These are phyloP conservation scores for Oryzias woworae DNA, from an alignment of 2,113 vertebrate genomes.

Conservation along the genomic window DNA sequence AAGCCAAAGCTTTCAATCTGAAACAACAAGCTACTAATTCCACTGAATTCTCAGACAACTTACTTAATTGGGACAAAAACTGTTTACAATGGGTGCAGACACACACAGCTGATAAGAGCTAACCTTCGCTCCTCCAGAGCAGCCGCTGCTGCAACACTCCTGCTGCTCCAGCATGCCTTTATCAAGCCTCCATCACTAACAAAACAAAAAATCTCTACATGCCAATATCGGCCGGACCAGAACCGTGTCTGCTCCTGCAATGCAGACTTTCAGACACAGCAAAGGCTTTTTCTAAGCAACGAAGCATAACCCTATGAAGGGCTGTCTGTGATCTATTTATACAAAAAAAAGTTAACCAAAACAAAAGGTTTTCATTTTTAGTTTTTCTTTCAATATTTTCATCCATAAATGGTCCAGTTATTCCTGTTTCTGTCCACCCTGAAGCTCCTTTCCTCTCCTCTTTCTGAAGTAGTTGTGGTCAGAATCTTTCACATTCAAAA, in stretches of 20 bases:
- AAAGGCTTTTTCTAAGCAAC: too few relatives aligned
- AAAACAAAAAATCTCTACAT: conserved; percentile 31
- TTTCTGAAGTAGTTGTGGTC: too few relatives aligned
- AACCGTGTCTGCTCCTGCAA: not conserved
- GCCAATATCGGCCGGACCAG: conserved; percentile 8
- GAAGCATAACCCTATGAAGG: too few relatives aligned
- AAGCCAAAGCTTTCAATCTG: conserved; percentile 29
- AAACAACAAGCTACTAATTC: conserved; percentile 45
- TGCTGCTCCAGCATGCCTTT: conserved; percentile 27
- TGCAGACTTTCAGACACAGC: not conserved
- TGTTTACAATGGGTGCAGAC: conserved; percentile 64
- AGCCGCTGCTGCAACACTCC: conserved; percentile 40
- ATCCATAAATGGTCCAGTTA: too few relatives aligned
- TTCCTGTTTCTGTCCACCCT: too few relatives aligned
- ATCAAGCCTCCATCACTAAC: conserved; percentile 38
- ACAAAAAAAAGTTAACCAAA: too few relatives aligned
- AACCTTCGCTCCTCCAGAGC: conserved; percentile 71
- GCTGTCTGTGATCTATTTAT: too few relatives aligned
- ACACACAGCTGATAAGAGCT: conserved; percentile 64
- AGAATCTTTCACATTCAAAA: too few relatives aligned
- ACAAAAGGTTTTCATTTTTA: too few relatives aligned
- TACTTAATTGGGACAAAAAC: conserved; percentile 52
- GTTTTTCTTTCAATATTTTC: too few relatives aligned
- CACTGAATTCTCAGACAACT: conserved; percentile 48
- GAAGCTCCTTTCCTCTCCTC: too few relatives aligned